Percentiles rank a stretch among this genome's conserved stretches.
These are phyloP conservation scores for Perca flavescens DNA, from an alignment of 2,113 vertebrate genomes.

Conservation along the genomic window DNA sequence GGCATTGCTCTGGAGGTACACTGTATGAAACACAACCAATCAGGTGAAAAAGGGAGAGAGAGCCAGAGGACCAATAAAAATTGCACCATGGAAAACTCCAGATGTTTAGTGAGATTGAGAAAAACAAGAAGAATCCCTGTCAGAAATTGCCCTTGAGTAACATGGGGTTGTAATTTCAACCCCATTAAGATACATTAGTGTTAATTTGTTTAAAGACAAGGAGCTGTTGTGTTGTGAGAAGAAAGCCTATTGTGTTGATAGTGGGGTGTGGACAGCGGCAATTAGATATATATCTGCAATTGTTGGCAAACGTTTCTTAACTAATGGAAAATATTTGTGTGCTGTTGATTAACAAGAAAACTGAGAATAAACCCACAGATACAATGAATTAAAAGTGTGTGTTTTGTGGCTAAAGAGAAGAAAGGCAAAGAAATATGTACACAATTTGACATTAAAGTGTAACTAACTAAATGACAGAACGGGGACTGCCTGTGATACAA, in stretches of 20 bases:
- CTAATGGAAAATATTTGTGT: constrained; percentile 48
- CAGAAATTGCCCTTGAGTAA: constrained; percentile 62
- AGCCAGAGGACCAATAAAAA: constrained; percentile 58
- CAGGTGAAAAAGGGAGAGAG: constrained; percentile 54
- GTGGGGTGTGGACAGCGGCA: constrained; percentile 43
- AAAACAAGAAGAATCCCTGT: constrained; percentile 65
- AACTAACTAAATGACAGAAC: constrained; percentile 34
- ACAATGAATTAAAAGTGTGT: constrained; percentile 33
- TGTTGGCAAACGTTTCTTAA: constrained; percentile 59
- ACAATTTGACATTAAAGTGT: constrained; percentile 48
- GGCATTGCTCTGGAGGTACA: constrained; percentile 50
- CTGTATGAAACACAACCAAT: constrained; percentile 41
- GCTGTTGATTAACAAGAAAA: constrained; percentile 19
- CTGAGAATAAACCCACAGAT: constrained; percentile 15
- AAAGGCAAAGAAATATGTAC: constrained; percentile 14
- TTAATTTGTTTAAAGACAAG: constrained; percentile 78
- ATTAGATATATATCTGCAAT: constrained; percentile 64
- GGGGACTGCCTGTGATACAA: constrained; percentile 47
- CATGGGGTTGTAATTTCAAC: constrained; percentile 69
- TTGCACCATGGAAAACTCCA: constrained; percentile 62
- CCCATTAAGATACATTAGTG: constrained; percentile 73
- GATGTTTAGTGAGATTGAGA: constrained; percentile 55
- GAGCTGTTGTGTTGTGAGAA: constrained; percentile 72
- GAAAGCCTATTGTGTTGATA: constrained; percentile 62
- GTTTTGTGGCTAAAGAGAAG: constrained; percentile 23